phyloP scores from a whole-genome alignment of 1,140 invertebrate species.

The Achroia grisella region DNA sequence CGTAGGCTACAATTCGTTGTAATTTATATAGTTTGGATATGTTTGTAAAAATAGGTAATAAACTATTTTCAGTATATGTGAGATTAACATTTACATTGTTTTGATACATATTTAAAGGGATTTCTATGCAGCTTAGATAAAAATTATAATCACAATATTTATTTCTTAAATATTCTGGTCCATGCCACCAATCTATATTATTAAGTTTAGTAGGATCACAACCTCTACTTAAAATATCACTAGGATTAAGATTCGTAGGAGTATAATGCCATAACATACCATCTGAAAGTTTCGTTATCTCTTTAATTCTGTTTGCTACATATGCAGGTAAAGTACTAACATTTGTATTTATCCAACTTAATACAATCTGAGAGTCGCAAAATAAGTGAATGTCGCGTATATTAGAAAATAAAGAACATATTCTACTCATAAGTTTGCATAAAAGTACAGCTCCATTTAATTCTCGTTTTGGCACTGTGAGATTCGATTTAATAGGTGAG shows the following conservation, averaged over 20 bases:
- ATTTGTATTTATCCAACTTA: constrained; percentile 6
- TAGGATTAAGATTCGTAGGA: constrained; percentile 1
- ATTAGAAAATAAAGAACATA: constrained; percentile 1
- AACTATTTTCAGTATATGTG: neutral
- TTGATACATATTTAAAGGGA: neutral
- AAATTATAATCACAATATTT: neutral
- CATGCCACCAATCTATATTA: constrained; percentile 6
- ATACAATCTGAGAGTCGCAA: constrained; percentile 8
- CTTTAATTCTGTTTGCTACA: constrained; percentile 6
- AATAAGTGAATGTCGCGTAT: constrained; percentile 4
- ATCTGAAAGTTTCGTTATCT: constrained; percentile 4
- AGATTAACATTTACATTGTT: neutral
- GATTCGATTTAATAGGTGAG: neutral
- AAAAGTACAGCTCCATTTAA: constrained; percentile 9
- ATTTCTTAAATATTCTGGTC: constrained; percentile 5
- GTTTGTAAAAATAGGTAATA: neutral
- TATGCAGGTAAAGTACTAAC: constrained; percentile 4
- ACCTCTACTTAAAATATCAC: constrained; percentile 8
- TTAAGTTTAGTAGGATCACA: constrained; percentile 1
- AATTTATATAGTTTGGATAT: constrained; percentile 1
- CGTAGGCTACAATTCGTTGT: neutral
- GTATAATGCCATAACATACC: neutral
- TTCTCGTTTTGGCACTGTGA: constrained; percentile 10
- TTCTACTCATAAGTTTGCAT: constrained; percentile 2
- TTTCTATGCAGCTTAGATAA: neutral